Base-by-base conservation (phyloP, 2,113 vertebrate genomes). In the Trichomycterus rosablanca region DNA sequence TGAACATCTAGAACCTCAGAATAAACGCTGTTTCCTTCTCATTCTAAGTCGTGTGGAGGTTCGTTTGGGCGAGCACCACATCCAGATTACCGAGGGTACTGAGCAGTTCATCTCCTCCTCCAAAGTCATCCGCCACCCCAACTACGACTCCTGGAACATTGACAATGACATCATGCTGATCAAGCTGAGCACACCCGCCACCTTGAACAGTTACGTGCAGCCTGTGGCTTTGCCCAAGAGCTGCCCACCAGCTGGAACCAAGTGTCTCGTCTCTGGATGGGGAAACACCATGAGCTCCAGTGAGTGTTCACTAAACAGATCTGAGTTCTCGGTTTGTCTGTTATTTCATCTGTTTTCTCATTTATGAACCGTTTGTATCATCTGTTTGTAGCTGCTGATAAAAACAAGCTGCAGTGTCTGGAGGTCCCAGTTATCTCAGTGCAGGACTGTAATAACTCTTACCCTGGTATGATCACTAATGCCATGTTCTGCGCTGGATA, bases 131-230 rank as follows among this genome's bases (percentile, higher is more conserved):
- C 59, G 42, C 0, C 74, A 88, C 10, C 82, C 83, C 0, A 1
- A 3, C 14, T 83, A 79, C 2, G 12, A 75, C 14, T 61, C 59
- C 1, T 71, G 32, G 24, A 70, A 7, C 53, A 75, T 87, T 1
- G 77, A 86, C 52, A 81, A 83, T 0, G 87, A 89, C 83, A 81
- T 89, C 79, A 88, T 89, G 88, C 50, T 89, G 46, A 74, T 89
- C 61, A 88, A 87, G 34, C 68, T 87, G 70, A 6, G 35, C 0
- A 12, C 34, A 0, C 68, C 82, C 0, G 79, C 75, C 18, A 0
- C 4, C 14, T 2, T 84, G 22, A 85, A 69, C 16, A 0, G 16
- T 2, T 71, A 68, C 0, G 83, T 88, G 70, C 70, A 37, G 0
- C 64, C 84, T 12, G 52, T 89, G 50, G 2, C 74, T 0, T 65